phyloP scores from a whole-genome alignment of 1,140 invertebrate genomes.

The Plodia interpunctella region DNA sequence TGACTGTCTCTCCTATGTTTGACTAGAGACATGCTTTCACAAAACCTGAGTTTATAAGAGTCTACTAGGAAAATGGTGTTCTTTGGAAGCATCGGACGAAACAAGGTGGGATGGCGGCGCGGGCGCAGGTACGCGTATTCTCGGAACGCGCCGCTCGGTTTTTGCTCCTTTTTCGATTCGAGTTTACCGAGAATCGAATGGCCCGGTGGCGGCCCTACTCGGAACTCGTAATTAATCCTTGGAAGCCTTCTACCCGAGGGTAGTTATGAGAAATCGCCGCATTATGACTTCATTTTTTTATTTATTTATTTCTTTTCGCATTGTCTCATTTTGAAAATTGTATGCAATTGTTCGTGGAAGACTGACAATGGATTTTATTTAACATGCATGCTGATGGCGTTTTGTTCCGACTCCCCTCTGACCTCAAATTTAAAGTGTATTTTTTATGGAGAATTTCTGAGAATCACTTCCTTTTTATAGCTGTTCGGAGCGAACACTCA shows the following conservation, averaged over 20 bases:
- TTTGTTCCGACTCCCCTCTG: slow-evolving; percentile 39
- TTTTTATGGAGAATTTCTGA: slow-evolving; percentile 22
- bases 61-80: slow-evolving; percentile 61
- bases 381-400: slow-evolving; percentile 35
- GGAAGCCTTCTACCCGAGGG: slow-evolving; percentile 68
- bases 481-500: not conserved
- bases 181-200: slow-evolving; percentile 70
- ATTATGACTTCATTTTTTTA: slow-evolving; percentile 59
- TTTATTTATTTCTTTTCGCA: slow-evolving; percentile 42
- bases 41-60: slow-evolving; percentile 6
- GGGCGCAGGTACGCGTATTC: slow-evolving; percentile 69
- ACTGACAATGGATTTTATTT: slow-evolving; percentile 27
- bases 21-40: slow-evolving; percentile 23
- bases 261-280: slow-evolving; percentile 65
- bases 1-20: no score
- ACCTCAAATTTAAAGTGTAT: slow-evolving; percentile 24
- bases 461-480: slow-evolving; percentile 16
- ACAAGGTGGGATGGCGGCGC: slow-evolving; percentile 55
- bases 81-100: slow-evolving; percentile 43
- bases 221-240: slow-evolving; percentile 74
- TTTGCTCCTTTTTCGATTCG: slow-evolving; percentile 74
- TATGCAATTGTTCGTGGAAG: slow-evolving; percentile 54
- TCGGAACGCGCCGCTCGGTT: slow-evolving; percentile 60
- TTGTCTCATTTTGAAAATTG: slow-evolving; percentile 57
- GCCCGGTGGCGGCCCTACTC: slow-evolving; percentile 70